Percentiles rank a stretch among this genome's conserved stretches.
Conservation (phyloP, 1,140 invertebrate genomes). For the Drosophila pandora region DNA sequence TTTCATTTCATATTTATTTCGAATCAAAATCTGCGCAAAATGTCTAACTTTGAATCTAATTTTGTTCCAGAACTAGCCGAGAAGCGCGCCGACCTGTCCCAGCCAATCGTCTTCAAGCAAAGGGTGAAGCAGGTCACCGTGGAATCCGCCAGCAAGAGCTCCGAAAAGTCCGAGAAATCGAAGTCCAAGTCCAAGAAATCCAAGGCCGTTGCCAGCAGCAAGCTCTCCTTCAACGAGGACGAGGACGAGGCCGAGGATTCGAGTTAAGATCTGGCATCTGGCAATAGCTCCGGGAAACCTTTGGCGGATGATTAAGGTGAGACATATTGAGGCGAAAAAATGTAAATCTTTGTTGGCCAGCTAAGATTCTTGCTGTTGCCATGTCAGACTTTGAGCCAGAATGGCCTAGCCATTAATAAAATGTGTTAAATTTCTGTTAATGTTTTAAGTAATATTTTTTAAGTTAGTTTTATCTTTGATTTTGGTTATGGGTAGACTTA, state of each 20-base stretch:
- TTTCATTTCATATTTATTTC: constrained; percentile 3
- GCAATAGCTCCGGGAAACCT: background rate
- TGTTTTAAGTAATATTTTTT: no score
- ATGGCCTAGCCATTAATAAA: no score
- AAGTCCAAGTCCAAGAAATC: constrained; percentile 56
- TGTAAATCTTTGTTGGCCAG: background rate
- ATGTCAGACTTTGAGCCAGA: background rate
- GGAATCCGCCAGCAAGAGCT: constrained; percentile 25
- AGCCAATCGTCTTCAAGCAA: constrained; percentile 75
- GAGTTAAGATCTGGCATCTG: background rate
- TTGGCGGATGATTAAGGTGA: constrained; percentile 42
- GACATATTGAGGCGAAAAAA: constrained; percentile 2
- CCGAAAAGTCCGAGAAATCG: constrained; percentile 11
- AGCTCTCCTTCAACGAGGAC: constrained; percentile 79
- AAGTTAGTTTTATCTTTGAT: no score
- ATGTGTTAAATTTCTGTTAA: no score
- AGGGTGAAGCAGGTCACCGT: constrained; percentile 54
- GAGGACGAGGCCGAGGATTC: constrained; percentile 69
- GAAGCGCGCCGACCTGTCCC: constrained; percentile 69
- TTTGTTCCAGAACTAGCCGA: constrained; percentile 68
- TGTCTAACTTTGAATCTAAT: constrained; percentile 12
- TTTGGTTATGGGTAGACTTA: no score
- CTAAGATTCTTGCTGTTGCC: constrained; percentile 3
- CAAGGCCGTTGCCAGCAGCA: constrained; percentile 50
- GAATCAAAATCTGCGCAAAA: constrained; percentile 4